Conservation (phyloP, 2,113 vertebrate genomes). For the Chaetorhynchus papuensis region DNA sequence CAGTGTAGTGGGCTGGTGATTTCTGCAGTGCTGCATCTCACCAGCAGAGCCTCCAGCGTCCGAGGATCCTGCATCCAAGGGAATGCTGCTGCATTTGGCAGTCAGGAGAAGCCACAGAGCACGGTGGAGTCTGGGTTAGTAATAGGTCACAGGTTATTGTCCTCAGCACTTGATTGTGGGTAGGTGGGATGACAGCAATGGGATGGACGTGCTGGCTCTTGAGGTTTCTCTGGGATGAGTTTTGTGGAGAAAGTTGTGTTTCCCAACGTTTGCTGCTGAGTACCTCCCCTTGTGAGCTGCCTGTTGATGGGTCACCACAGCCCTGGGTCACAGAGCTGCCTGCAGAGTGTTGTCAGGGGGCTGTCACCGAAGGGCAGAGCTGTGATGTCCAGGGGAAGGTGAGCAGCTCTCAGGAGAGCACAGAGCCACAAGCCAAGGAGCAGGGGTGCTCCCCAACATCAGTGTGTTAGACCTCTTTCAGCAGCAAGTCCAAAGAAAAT, state of each 20-base stretch:
- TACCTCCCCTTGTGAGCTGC: neutral
- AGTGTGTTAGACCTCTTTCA: neutral
- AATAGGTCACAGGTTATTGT: neutral
- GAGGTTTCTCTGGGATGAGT: neutral
- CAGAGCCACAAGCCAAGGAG: neutral
- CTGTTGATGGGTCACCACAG: neutral
- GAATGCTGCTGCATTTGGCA: neutral
- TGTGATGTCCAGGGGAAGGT: neutral
- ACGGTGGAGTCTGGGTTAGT: neutral
- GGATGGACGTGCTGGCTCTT: neutral
- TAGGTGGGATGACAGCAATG: fast-evolving
- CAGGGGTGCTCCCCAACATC: fast-evolving
- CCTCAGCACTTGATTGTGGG: neutral
- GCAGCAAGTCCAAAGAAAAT: neutral
- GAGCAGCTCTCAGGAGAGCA: neutral
- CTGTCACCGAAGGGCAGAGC: neutral
- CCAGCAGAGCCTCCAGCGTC: neutral
- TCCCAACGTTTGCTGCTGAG: neutral
- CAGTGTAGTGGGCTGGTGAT: neutral
- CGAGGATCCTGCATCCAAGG: neutral
- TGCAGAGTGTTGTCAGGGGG: neutral
- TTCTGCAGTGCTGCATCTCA: neutral
- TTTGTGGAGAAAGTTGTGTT: neutral
- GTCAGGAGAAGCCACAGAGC: neutral
- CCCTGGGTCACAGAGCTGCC: neutral